Conservation (phyloP, 2,797 vertebrate genomes). For the Anisognathus igniventris region DNA sequence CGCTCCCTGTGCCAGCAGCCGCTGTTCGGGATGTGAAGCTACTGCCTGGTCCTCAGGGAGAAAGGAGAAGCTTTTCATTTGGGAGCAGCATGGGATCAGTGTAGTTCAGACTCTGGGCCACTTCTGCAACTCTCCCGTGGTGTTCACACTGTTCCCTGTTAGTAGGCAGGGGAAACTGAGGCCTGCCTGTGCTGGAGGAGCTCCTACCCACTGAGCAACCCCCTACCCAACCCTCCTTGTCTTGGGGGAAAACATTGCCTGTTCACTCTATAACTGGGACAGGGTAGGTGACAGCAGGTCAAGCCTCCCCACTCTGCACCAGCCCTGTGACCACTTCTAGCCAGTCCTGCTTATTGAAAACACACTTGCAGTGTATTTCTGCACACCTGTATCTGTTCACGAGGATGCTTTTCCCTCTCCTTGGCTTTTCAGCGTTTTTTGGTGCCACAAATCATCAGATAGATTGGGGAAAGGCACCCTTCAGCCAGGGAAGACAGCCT, state of each 20-base stretch:
- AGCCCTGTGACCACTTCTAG: neutral
- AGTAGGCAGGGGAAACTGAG: neutral
- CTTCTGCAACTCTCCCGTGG: fast-evolving
- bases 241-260: neutral
- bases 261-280: fast-evolving
- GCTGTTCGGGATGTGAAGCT: fast-evolving
- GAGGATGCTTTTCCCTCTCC: neutral
- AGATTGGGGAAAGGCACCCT: neutral
- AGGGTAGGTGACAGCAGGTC: neutral
- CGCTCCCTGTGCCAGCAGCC: fast-evolving
- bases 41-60: neutral
- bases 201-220: neutral
- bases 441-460: neutral
- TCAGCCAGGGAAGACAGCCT: neutral
- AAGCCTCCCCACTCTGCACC: neutral
- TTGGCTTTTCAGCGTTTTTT: neutral
- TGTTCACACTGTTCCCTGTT: fast-evolving
- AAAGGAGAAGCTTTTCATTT: fast-evolving
- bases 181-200: fast-evolving
- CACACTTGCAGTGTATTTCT: neutral
- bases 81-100: neutral
- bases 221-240: neutral
- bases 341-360: neutral
- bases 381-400: fast-evolving
- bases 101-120: neutral